These are phyloP conservation scores for Lutjanus argentimaculatus DNA, from an alignment of 2,797 vertebrate species.

Conservation along the genomic window DNA sequence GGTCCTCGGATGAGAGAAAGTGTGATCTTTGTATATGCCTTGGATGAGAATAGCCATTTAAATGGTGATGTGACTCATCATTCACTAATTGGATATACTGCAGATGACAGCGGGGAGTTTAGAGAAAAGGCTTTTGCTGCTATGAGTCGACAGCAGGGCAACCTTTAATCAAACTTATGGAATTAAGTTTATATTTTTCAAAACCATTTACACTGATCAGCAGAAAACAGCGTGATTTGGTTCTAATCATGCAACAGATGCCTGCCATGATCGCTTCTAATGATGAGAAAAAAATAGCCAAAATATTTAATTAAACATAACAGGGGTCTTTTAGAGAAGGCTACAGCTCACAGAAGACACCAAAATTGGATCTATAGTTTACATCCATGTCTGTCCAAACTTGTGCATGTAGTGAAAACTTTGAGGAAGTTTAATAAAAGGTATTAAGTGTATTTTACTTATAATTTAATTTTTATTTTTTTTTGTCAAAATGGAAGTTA, in stretches of 20 bases:
- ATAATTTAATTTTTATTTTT: no score
- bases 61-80: conserved; percentile 23
- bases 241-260: conserved; percentile 10
- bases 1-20: conserved; percentile 36
- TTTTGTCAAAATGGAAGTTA: no score
- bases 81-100: conserved; percentile 41
- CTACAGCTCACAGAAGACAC: no score
- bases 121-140: neutral
- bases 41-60: conserved; percentile 38
- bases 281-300: neutral
- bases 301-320: neutral
- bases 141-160: neutral
- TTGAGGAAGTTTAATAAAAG: no score
- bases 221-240: neutral
- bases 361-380: neutral
- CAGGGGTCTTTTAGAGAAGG: neutral
- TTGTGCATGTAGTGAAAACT: no score
- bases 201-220: neutral
- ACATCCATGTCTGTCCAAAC: no score
- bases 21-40: conserved; percentile 35
- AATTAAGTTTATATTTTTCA: neutral
- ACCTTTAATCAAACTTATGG: neutral
- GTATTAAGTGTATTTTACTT: no score
- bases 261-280: neutral
- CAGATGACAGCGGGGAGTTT: conserved; percentile 18